Conservation (phyloP, 2,888 invertebrate genomes). For the Chironomus tentans region DNA sequence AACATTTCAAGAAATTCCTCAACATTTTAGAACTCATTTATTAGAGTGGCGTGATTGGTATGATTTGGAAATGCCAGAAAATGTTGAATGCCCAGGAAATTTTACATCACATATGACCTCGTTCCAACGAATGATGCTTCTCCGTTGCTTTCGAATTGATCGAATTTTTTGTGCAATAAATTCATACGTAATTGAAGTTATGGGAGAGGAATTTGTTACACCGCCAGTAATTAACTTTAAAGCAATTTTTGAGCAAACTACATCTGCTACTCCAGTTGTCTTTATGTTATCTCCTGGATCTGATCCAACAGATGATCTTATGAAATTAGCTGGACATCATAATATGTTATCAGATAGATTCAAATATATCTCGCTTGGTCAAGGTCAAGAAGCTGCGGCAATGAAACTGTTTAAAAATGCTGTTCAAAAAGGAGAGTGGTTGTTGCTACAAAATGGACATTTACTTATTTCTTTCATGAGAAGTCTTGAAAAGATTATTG, state of each 20-base stretch:
- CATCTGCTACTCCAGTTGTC: conserved; percentile 74
- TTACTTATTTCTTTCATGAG: conserved; percentile 69
- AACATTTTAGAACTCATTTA: conserved; percentile 48
- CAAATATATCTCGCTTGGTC: conserved; percentile 81
- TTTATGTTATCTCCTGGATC: conserved; percentile 92
- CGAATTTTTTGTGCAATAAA: conserved; percentile 78
- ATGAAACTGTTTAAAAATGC: conserved; percentile 57
- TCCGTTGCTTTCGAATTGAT: conserved; percentile 84
- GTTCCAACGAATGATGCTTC: conserved; percentile 67
- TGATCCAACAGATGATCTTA: conserved; percentile 79
- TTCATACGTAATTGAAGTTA: conserved; percentile 67
- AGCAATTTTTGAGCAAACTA: conserved; percentile 75
- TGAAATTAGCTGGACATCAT: conserved; percentile 64
- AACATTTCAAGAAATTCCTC: conserved; percentile 54
- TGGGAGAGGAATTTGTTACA: conserved; percentile 83
- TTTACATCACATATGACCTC: conserved; percentile 56
- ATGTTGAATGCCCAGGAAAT: conserved; percentile 55
- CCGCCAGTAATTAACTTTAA: conserved; percentile 77
- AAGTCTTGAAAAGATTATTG: conserved; percentile 73
- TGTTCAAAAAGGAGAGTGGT: conserved; percentile 72
- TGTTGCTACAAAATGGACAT: conserved; percentile 90
- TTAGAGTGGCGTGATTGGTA: conserved; percentile 71
- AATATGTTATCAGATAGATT: conserved; percentile 69
- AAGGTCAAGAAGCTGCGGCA: conserved; percentile 84
- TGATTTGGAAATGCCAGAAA: conserved; percentile 75